phyloP scores from a whole-genome alignment of 2,888 invertebrate genomes.

The Drosophila meridiana region DNA sequence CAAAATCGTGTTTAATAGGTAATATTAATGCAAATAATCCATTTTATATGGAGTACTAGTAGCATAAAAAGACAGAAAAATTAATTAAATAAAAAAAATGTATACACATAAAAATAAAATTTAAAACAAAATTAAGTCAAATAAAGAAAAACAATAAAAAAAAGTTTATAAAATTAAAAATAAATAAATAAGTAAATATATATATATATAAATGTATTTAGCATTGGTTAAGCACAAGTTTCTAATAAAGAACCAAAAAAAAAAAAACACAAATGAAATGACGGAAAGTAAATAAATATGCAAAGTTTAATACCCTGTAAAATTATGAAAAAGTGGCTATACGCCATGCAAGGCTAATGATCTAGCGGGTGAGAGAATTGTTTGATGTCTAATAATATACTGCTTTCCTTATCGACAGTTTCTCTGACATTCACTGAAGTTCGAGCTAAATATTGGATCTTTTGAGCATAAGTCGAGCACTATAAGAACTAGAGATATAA shows the following conservation, averaged over 20 bases:
- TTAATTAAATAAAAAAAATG: neutral
- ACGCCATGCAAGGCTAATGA: too few relatives aligned
- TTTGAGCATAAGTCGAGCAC: neutral
- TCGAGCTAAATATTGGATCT: too few relatives aligned
- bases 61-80: constrained; percentile 19
- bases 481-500: neutral
- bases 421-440: neutral
- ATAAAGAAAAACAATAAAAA: constrained; percentile 3
- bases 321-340: neutral
- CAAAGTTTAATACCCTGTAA: neutral
- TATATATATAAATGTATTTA: constrained; percentile 35
- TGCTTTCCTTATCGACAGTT: neutral
- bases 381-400: too few relatives aligned
- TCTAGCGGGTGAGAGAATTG: too few relatives aligned
- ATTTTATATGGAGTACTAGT: constrained; percentile 48
- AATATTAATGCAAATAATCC: constrained; percentile 5
- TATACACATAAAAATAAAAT: neutral
- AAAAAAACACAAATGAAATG: constrained; percentile 20
- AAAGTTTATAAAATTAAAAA: neutral
- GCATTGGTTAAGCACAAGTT: constrained; percentile 40
- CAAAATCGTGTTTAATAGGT: constrained; percentile 28
- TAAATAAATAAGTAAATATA: constrained; percentile 30
- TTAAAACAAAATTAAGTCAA: neutral
- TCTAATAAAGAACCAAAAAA: constrained; percentile 12
- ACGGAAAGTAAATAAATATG: neutral